phyloP scores from a whole-genome alignment of 2,113 vertebrate genomes.

The Malurus melanocephalus region DNA sequence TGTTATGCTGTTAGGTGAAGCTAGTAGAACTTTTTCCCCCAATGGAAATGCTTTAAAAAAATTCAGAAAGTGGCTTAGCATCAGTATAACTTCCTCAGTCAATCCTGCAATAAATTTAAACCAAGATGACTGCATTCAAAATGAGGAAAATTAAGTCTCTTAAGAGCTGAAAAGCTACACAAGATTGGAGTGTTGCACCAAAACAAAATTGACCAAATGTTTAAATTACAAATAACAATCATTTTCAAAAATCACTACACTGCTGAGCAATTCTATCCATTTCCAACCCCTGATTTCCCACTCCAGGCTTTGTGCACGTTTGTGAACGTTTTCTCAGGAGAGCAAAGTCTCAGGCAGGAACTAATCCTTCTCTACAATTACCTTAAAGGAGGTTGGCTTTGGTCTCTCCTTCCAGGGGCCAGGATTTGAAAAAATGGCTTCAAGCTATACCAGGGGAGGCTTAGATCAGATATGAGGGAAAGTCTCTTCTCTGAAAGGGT shows the following conservation, averaged over 20 bases:
- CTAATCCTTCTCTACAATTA: accelerated
- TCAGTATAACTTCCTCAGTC: not conserved
- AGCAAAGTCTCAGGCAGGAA: not conserved
- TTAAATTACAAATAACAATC: not conserved
- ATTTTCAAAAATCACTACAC: not conserved
- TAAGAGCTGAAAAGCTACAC: not conserved
- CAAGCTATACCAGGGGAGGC: not conserved
- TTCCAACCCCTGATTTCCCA: not conserved
- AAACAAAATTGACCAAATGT: not conserved
- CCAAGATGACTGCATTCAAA: not conserved
- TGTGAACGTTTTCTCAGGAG: not conserved
- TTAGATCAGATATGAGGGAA: not conserved
- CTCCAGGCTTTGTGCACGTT: not conserved
- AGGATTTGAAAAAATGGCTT: not conserved
- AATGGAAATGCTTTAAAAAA: not conserved
- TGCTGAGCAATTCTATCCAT: not conserved
- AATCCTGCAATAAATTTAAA: not conserved
- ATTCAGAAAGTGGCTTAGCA: not conserved
- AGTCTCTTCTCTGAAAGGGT: not conserved
- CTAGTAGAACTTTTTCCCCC: not conserved
- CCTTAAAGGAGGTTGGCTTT: not conserved
- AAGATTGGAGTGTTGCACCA: not conserved
- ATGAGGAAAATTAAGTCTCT: not conserved
- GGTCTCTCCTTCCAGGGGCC: accelerated
- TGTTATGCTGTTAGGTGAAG: not conserved